These are phyloP conservation scores for Apis dorsata DNA, from an alignment of 1,140 invertebrate species.

Conservation along the genomic window DNA sequence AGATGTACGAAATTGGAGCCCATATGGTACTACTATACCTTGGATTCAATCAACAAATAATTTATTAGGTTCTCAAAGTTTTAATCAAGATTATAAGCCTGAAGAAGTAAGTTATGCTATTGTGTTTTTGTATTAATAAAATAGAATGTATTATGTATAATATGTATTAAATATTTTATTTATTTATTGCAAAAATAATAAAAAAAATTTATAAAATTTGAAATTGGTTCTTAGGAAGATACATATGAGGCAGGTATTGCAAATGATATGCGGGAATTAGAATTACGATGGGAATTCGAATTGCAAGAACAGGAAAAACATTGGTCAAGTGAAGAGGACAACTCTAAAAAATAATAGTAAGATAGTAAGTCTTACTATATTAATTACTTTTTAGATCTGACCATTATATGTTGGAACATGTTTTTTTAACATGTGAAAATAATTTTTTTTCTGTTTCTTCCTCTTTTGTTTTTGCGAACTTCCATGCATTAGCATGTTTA, in stretches of 20 bases:
- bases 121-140: neutral
- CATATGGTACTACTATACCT: constrained; percentile 72
- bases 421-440: constrained; percentile 36
- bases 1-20: constrained; percentile 81
- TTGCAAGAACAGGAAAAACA: constrained; percentile 84
- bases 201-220: neutral
- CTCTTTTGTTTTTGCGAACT: constrained; percentile 2
- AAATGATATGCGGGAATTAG: constrained; percentile 85
- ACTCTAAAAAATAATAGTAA: constrained; percentile 75
- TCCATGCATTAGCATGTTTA: constrained; percentile 30
- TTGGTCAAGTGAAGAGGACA: constrained; percentile 84
- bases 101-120: constrained; percentile 66
- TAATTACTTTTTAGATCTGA: constrained; percentile 46
- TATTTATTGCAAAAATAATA: neutral
- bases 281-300: constrained; percentile 84
- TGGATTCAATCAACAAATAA: constrained; percentile 75
- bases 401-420: constrained; percentile 30
- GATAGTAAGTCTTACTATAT: constrained; percentile 38
- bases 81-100: constrained; percentile 72
- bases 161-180: neutral
- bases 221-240: constrained; percentile 78
- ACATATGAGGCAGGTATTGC: constrained; percentile 85
- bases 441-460: neutral
- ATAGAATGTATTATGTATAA: neutral
- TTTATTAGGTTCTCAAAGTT: constrained; percentile 70